Conservation (phyloP, 1,140 invertebrate genomes). For the Dendroctonus ponderosae region DNA sequence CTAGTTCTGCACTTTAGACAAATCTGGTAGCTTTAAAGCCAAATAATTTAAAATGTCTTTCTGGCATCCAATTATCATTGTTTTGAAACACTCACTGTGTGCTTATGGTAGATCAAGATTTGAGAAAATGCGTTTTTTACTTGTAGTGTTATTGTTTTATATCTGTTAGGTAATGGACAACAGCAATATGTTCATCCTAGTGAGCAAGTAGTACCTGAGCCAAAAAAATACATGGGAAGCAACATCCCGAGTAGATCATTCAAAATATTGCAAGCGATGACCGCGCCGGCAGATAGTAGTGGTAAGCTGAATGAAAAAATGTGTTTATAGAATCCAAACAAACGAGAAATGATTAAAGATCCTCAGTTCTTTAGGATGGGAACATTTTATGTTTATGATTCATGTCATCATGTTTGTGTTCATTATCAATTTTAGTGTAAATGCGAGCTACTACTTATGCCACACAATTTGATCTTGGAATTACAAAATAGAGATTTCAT, state of each 20-base stretch:
- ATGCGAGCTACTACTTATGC: too few relatives aligned
- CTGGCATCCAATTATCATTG: too few relatives aligned
- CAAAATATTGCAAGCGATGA: conserved; percentile 80
- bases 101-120: not conserved
- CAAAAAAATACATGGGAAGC: conserved; percentile 77
- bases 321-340: too few relatives aligned
- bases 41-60: too few relatives aligned
- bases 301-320: conserved; percentile 37
- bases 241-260: conserved; percentile 85
- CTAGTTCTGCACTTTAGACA: too few relatives aligned
- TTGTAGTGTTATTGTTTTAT: conserved; percentile 2
- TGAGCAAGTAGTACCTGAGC: conserved; percentile 67
- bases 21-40: too few relatives aligned
- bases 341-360: too few relatives aligned
- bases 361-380: too few relatives aligned
- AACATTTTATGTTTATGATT: too few relatives aligned
- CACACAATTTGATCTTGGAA: too few relatives aligned
- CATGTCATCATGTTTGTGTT: not conserved
- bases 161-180: conserved; percentile 47
- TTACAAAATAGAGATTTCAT: too few relatives aligned
- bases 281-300: conserved; percentile 52
- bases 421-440: not conserved
- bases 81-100: too few relatives aligned
- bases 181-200: conserved; percentile 63
- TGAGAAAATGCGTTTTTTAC: not conserved